phyloP scores from a whole-genome alignment of 2,888 invertebrate species.

The Xestia ashworthii region DNA sequence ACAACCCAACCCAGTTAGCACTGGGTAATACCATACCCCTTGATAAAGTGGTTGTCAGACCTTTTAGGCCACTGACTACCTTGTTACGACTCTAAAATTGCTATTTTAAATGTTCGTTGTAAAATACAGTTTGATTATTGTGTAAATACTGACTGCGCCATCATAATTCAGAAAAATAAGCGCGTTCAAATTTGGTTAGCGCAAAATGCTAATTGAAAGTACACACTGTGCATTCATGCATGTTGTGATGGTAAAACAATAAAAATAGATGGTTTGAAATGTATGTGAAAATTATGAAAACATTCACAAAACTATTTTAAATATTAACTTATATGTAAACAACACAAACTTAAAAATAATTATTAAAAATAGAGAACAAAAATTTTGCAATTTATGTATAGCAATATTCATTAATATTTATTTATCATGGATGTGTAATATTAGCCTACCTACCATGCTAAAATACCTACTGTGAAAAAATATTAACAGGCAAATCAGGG shows the following conservation, averaged over 20 bases:
- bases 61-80: no score
- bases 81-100: no score
- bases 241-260: not conserved
- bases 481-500: not conserved
- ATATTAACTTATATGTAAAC: not conserved
- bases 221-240: not conserved
- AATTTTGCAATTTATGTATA: not conserved
- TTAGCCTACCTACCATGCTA: not conserved
- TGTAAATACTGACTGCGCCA: not conserved
- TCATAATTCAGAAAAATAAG: not conserved
- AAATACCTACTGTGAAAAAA: no score
- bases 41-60: no score
- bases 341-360: not conserved
- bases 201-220: not conserved
- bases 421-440: not conserved
- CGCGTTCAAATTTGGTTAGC: not conserved
- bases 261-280: conserved; percentile 1
- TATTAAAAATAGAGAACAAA: not conserved
- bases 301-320: not conserved
- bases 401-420: not conserved
- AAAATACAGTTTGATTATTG: not conserved
- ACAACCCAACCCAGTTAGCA: no score
- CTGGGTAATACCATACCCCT: no score
- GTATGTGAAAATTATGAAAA: not conserved
- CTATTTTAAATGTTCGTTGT: not conserved